Base-by-base conservation (phyloP, 2,797 vertebrate genomes). In the Avahi laniger region DNA sequence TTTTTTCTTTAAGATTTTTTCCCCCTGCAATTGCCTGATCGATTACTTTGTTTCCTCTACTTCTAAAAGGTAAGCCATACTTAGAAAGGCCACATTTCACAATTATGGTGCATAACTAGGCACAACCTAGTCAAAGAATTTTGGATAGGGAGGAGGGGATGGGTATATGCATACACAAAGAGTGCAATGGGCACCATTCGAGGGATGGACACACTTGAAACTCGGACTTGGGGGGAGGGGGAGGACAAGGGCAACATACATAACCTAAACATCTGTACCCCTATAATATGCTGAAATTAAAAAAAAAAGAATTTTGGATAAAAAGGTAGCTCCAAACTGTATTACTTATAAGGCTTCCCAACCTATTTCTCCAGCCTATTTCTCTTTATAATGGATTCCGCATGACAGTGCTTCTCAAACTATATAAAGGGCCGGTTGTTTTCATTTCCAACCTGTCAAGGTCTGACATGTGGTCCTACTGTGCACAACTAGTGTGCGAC, bases 1-100 rank as follows among this genome's bases (percentile, higher is more conserved):
- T 95, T 73, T 85, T 50, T 84, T 59, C 67, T 67, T 52, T 70
- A 93, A 91, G 15, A 57, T 82, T 82, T 91, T n/a, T 87, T 81
- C 81, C 24, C n/a, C 33, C 33, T 46, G 4, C 11, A 65, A 67
- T 75, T 95, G 89, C 38, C 86, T 50, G 4, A 52, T 54, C 43
- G 33, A 65, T 35, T 67, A 65, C n/a, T 73, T 26, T 82, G 30
- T 79, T 78, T 89, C 82, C 81, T 90, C 26, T 6, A 33, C 41
- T 78, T 54, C n/a, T 70, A 59, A 80, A 35, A 54, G 54, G 33
- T 6, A 65, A 80, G 38, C 22, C 41, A 52, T 61, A 52, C 50
- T 59, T n/a, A 76, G 46, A 91, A 91, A 41, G 59, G 18, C 11
- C 48, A 85, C 35, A 33, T 26, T 54, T 70, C 72, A 41, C 15